Evolutionary conservation across 2,888 invertebrate genomes (phyloP), one percentile per base, ranked within the genome.

Genomic region (Amblyteles armatorius): DNA sequence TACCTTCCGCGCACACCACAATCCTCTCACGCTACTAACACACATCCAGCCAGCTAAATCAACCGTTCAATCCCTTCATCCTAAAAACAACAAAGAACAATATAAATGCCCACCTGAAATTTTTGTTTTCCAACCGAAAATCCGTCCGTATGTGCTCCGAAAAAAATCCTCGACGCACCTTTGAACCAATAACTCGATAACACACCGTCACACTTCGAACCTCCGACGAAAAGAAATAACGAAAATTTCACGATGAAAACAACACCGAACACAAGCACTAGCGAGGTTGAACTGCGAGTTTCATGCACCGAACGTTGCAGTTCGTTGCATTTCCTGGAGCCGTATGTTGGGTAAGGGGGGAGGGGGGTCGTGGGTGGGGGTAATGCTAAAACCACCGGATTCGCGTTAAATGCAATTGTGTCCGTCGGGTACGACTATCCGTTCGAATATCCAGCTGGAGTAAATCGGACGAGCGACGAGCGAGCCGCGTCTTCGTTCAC

Each of bases 251-350:
- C 50, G n/a, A 26, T 40, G 40, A 26, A 40, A 26, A 40, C 13
- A 57, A 6, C 19, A 40, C 36, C 55, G 22, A 36, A n/a, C 69
- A 69, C 68, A 16, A 48, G 57, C 55, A 57, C 55, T 5, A 52
- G 2, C 19, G 36, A 36, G 55, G 55, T 22, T 13, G 36, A 80
- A 67, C 33, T 44, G 63, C 19, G 44, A 65, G 81, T 84, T 73
- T 84, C 50, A 76, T 33, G 26, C 50, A 50, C 29, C 50, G 50
- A 48, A 74, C 48, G 63, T 74, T 74, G 74, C 81, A 81, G 68
- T 78, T 22, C 69, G 79, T 68, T 76, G 78, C 78, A 82, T 84
- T 84, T 82, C 74, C 84, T 77, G 68, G 68, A 81, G 60, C 69
- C 78, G 13, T 60, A 60, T 60, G 60, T 60, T 26, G 16, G 3